Conservation (phyloP, 2,888 invertebrate species). For the Mantis religiosa region DNA sequence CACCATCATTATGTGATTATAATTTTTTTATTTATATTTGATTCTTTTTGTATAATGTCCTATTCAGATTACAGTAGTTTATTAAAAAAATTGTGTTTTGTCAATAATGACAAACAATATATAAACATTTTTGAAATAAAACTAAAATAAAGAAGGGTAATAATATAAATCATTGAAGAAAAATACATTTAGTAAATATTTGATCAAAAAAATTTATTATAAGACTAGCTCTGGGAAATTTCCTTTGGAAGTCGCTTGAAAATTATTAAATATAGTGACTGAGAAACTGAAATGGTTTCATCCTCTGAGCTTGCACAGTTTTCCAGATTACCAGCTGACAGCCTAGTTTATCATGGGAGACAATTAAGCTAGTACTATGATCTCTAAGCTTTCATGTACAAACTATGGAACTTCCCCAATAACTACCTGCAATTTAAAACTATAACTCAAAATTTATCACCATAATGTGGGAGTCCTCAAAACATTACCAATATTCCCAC, state of each 20-base stretch:
- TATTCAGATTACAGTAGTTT: background rate
- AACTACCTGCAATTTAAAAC: background rate
- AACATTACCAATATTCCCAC: background rate
- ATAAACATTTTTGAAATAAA: background rate
- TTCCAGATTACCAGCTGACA: background rate
- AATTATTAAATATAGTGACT: background rate
- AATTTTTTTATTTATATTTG: background rate
- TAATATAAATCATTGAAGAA: background rate
- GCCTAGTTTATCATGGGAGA: background rate
- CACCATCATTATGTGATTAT: background rate
- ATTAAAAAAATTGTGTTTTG: background rate
- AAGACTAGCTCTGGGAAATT: conserved; percentile 10
- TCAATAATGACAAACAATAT: conserved; percentile 1
- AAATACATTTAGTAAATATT: background rate
- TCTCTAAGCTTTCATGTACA: background rate
- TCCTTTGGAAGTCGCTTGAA: conserved; percentile 2
- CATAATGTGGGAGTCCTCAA: background rate
- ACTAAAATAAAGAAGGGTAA: background rate
- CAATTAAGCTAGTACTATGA: background rate
- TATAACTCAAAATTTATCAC: background rate
- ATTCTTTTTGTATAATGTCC: conserved; percentile 1
- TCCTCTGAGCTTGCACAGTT: background rate
- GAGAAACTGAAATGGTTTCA: background rate
- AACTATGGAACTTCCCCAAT: background rate
- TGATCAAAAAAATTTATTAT: conserved; percentile 1